Conservation (phyloP, 2,888 invertebrate species). For the Peribatodes rhomboidaria region DNA sequence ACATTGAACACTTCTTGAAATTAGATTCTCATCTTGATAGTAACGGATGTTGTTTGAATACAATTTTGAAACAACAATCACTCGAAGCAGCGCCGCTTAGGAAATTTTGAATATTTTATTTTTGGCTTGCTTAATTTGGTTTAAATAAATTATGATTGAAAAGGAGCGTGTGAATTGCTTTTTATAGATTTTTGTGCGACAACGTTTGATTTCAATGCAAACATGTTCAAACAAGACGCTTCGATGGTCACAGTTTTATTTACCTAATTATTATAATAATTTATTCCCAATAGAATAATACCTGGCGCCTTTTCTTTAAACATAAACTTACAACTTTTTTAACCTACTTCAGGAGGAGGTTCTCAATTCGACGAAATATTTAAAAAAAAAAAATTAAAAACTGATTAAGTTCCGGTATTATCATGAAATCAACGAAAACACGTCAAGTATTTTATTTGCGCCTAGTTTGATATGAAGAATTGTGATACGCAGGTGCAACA, state of each 20-base stretch:
- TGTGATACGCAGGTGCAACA: no score
- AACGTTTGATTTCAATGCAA: conserved; percentile 40
- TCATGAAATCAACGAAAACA: no score
- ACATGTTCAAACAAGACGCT: neutral
- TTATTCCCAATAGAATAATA: no score
- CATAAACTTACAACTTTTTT: no score
- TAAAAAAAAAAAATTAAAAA: no score
- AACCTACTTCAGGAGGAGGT: no score
- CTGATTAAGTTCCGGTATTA: no score
- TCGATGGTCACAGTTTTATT: no score
- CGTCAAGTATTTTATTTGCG: no score
- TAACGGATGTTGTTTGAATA: conserved; percentile 67
- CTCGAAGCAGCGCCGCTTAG: conserved; percentile 55
- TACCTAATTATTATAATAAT: neutral
- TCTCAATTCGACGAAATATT: no score
- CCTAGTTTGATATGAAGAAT: no score
- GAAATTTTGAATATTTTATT: conserved; percentile 59
- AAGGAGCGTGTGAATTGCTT: conserved; percentile 51
- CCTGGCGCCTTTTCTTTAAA: no score
- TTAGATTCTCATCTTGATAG: conserved; percentile 66
- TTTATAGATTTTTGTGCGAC: conserved; percentile 47
- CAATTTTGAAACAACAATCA: conserved; percentile 73
- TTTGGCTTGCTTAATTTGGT: conserved; percentile 50
- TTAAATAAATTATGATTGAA: conserved; percentile 51
- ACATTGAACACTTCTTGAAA: conserved; percentile 78